Evolutionary conservation across 2,113 vertebrate genomes (phyloP), one percentile per base, ranked within the genome.

Genomic region (Syngnathoides biaculeatus): DNA sequence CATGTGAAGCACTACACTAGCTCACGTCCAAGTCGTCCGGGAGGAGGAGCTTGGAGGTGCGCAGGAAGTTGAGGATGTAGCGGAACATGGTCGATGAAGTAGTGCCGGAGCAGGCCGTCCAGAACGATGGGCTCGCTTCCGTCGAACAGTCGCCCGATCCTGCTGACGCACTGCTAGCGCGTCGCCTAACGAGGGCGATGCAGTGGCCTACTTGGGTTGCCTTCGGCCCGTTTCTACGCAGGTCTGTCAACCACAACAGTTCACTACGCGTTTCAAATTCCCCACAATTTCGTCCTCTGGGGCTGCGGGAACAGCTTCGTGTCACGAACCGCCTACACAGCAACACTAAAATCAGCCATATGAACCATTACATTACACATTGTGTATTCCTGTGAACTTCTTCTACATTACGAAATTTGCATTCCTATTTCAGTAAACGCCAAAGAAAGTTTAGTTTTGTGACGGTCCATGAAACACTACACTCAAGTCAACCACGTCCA

Each of bases 11-110:
- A 64, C 52, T 69, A 66, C 38, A 48, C 20, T 73, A 43, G 74
- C 88, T 93, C 92, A 98, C 97, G 92, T 94, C 97, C 89, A 99
- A 99, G 86, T 98, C 95, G 78, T 98, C 96, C 0, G 97, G 97
- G 68, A 99, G 91, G 76, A 98, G 93, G 64, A 99, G 91, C 74
- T 96, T 98, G 12, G 94, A 95, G 1, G 96, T 98, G 80, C 97
- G 91, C 70, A 99, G 93, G 90, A 98, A 99, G 89, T 97, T 99
- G 62, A 98, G 93, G 75, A 99, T 92, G 64, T 96, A 97, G 73
- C 96, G 95, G 89, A 99, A 99, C 90, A 97, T 98, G 73, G 85
- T 99, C 96, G 24, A 99, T 97, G 90, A 99, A 99, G 88, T 99
- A 99, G 89, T 98, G 95, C 70, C 98, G 97, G 87, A 97, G 98